Conservation (phyloP, 2,888 invertebrate genomes). For the Cosmopolites sordidus region DNA sequence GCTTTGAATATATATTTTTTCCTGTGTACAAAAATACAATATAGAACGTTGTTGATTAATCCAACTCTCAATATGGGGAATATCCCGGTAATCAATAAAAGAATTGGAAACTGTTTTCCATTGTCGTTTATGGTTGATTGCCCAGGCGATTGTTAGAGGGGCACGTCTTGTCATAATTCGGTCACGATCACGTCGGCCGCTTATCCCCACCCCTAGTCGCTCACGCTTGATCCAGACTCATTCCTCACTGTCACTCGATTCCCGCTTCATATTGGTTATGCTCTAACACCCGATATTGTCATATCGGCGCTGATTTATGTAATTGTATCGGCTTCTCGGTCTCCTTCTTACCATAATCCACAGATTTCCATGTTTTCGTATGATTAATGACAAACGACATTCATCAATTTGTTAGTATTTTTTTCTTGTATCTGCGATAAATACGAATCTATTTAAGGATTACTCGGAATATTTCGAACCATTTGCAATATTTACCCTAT, state of each 20-base stretch:
- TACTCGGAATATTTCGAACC: too few relatives aligned
- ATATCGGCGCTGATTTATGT: conserved; percentile 46
- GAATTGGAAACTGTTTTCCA: not conserved
- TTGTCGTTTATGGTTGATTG: not conserved
- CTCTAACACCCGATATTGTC: conserved; percentile 16
- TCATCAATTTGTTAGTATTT: too few relatives aligned
- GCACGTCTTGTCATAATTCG: conserved; percentile 16
- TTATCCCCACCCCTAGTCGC: not conserved
- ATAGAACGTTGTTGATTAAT: too few relatives aligned
- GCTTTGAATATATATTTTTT: too few relatives aligned
- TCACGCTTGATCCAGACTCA: conserved; percentile 16
- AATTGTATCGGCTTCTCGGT: conserved; percentile 44
- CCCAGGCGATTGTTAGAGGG: conserved; percentile 2
- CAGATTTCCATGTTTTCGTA: not conserved
- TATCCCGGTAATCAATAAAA: too few relatives aligned
- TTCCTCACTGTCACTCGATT: conserved; percentile 18
- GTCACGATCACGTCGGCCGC: conserved; percentile 11
- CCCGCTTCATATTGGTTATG: conserved; percentile 16
- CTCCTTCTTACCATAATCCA: not conserved
- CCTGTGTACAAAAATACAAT: too few relatives aligned
- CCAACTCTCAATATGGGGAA: too few relatives aligned
- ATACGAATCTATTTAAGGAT: too few relatives aligned
- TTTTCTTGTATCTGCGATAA: too few relatives aligned
- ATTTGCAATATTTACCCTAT: too few relatives aligned
- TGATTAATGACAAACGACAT: not conserved